Conservation (phyloP, 2,888 invertebrate species). For the Spilosoma lubricipeda region DNA sequence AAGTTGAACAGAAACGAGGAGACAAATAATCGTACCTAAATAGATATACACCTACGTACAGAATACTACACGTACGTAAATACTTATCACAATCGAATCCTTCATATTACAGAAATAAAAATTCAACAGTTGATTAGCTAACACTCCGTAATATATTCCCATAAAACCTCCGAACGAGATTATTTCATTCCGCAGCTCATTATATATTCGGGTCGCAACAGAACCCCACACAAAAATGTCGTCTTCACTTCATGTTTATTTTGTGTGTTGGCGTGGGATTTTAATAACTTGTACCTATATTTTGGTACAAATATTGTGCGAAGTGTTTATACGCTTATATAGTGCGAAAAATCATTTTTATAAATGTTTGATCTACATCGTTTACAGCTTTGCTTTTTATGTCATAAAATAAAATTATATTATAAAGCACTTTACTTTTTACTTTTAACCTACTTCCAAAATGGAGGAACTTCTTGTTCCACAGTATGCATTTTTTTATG, state of each 20-base stretch:
- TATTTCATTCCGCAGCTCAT: conserved; percentile 43
- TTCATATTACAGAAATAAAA: neutral
- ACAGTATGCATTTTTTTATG: no score
- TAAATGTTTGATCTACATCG: conserved; percentile 4
- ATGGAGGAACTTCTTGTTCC: no score
- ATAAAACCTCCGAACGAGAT: conserved; percentile 29
- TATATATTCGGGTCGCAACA: conserved; percentile 52
- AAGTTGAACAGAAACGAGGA: no score
- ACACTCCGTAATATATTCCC: conserved; percentile 17
- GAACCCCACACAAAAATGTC: conserved; percentile 40
- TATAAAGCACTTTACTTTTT: neutral
- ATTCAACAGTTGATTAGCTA: conserved; percentile 18
- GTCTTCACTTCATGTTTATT: conserved; percentile 48
- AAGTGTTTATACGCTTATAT: conserved; percentile 22
- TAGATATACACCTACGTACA: no score
- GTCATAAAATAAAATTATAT: neutral
- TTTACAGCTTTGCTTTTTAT: neutral
- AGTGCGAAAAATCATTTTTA: conserved; percentile 17
- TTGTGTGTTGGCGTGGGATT: conserved; percentile 42
- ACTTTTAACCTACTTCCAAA: no score
- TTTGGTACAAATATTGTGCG: conserved; percentile 19
- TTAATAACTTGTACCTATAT: conserved; percentile 44
- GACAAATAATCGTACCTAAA: no score
- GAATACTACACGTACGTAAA: no score
- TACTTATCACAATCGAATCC: neutral